phyloP scores from a whole-genome alignment of 2,888 invertebrate genomes.

The Priocnemis perturbator region DNA sequence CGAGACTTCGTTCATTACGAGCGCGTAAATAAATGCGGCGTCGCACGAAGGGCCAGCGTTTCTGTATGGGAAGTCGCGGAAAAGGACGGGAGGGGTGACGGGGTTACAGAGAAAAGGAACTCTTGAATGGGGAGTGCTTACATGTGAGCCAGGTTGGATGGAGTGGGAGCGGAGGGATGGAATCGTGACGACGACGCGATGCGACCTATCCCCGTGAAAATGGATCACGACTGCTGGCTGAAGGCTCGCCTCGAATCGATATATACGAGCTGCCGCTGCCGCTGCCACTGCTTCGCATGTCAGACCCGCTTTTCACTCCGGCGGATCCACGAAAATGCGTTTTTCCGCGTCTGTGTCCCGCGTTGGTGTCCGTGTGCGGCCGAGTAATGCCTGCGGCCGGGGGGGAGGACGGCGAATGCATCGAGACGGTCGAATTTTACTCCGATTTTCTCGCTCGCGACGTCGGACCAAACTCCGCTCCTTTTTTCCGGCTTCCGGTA shows the following conservation, averaged over 20 bases:
- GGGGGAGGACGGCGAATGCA: too few relatives aligned
- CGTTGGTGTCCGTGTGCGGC: too few relatives aligned
- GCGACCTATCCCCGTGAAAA: slow-evolving; percentile 42
- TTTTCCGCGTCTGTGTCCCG: slow-evolving; percentile 8
- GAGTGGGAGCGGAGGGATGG: slow-evolving; percentile 26
- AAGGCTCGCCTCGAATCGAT: slow-evolving; percentile 30
- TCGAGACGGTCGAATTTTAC: slow-evolving; percentile 15
- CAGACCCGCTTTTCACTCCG: slow-evolving; percentile 30
- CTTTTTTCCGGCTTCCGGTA: too few relatives aligned
- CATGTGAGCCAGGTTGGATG: background rate
- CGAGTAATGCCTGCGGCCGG: too few relatives aligned
- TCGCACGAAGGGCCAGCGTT: too few relatives aligned
- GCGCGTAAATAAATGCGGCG: slow-evolving; percentile 39
- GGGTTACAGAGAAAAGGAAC: too few relatives aligned
- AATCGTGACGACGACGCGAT: slow-evolving; percentile 30
- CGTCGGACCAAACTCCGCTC: too few relatives aligned
- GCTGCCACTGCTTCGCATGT: slow-evolving; percentile 21
- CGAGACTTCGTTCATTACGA: slow-evolving; percentile 46
- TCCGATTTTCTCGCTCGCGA: background rate
- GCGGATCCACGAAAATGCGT: slow-evolving; percentile 16
- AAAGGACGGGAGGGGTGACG: too few relatives aligned
- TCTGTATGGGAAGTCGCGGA: too few relatives aligned
- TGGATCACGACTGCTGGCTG: slow-evolving; percentile 36
- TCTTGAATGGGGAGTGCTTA: too few relatives aligned
- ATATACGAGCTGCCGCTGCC: slow-evolving; percentile 11